Evolutionary conservation across 2,888 invertebrate genomes (phyloP), one percentile per base, ranked within the genome.

Genomic region (Harpalus rubripes): DNA sequence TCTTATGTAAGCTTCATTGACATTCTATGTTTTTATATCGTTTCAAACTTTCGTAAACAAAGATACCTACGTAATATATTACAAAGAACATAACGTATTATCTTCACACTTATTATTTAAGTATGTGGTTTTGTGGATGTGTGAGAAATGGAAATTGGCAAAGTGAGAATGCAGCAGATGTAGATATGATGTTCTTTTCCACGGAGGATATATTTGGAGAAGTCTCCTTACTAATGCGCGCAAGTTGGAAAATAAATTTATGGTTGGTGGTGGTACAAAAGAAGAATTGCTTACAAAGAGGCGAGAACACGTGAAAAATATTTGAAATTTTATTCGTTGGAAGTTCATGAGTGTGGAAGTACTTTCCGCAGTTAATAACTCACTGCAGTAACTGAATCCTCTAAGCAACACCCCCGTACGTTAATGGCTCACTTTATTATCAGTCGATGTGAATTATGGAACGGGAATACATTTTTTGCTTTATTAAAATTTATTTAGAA

Each of bases 341-440:
- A 74, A 74, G 72, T 74, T 74, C 72, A 74, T 41, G 72, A 74
- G 72, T 74, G 44, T 44, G 72, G 72, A 68, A 44, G 72, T 74
- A 74, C 44, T 74, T 74, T 44, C 63, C 72, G 44, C 72, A 74
- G 72, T 74, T 74, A 74, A 74, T 74, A 74, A 74, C 72, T 74
- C 72, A 74, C 72, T 15, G 41, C 41, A 74, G 72, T 74, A 74
- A 74, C 72, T 44, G 72, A 74, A 74, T 74, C 44, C 72, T 26
- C 72, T 74, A 16, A 41, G 41, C 22, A 74, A 74, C 72, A 44
- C 44, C 81, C 81, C 61, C 61, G 59, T 26, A 59, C 41, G 7
- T 68, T 81, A 81, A 81, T 81, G 68, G 68, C 81, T 56, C 72
- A 72, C 72, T 81, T 81, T 81, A 81, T 81, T 81, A 81, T 72